Conservation (phyloP, 1,140 invertebrate genomes). For the Eriocheir sinensis region DNA sequence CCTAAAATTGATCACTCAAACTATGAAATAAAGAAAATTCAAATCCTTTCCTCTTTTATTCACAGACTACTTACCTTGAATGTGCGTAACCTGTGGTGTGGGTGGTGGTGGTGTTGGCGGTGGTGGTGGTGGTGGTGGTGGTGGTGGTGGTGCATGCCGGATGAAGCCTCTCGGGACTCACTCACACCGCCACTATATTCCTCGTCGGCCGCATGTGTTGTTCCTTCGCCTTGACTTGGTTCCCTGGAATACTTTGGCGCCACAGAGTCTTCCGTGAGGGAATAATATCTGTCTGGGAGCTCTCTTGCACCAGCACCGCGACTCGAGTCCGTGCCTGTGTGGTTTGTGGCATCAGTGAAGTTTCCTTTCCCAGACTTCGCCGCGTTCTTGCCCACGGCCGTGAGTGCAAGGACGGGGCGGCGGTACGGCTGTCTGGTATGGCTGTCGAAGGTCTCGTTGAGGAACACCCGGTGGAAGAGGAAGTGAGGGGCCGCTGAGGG, state of each 20-base stretch:
- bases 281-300: conserved; percentile 26
- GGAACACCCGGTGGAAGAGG: conserved; percentile 59
- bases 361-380: background rate
- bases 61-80: conserved; percentile 37
- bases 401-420: conserved; percentile 58
- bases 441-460: conserved; percentile 36
- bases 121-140: background rate
- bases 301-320: background rate
- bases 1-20: too few relatives aligned
- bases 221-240: background rate
- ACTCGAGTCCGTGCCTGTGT: background rate
- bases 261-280: background rate
- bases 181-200: background rate
- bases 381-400: background rate
- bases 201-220: background rate
- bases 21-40: too few relatives aligned
- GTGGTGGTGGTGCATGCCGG: background rate
- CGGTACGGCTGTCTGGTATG: conserved; percentile 56
- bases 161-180: background rate
- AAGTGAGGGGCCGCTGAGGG: conserved; percentile 41
- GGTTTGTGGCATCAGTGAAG: background rate
- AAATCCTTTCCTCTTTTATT: too few relatives aligned
- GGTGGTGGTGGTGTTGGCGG: too few relatives aligned
- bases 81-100: background rate
- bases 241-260: background rate